phyloP scores from a whole-genome alignment of 37 sponge, comb jelly and placozoan species.

The Spongia lamella region DNA sequence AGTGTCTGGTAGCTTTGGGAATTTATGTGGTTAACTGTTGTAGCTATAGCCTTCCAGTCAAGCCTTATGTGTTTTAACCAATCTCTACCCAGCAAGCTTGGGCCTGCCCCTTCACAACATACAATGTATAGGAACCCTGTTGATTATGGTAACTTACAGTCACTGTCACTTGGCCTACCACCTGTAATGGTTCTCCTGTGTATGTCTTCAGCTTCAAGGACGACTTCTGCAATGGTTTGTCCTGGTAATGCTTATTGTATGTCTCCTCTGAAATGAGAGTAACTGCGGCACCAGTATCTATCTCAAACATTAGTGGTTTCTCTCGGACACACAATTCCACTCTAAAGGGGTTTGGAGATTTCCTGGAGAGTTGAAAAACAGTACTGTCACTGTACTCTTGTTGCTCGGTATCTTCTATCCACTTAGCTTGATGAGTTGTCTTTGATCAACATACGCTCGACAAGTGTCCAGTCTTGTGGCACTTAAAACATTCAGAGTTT shows the following conservation, averaged over 20 bases:
- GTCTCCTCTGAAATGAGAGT: conserved; percentile 18
- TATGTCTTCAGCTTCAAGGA: conserved; percentile 24
- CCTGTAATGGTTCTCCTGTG: conserved; percentile 28
- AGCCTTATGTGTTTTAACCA: conserved; percentile 18
- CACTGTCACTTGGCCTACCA: conserved; percentile 14
- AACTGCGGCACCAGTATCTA: conserved; percentile 47
- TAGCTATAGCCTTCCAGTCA: not conserved
- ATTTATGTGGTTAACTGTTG: not conserved
- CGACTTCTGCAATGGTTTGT: not conserved
- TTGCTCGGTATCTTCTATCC: no score
- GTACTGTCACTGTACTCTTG: no score
- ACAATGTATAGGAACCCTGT: conserved; percentile 5
- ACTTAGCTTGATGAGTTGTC: no score
- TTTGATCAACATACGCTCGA: no score
- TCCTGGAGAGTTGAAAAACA: no score
- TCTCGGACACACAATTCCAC: conserved; percentile 11
- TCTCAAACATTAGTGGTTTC: conserved; percentile 25
- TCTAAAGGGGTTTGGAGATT: no score
- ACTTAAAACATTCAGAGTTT: no score
- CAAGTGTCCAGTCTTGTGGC: no score
- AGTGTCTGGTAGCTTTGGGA: not conserved
- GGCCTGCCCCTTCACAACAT: conserved; percentile 38
- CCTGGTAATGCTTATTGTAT: not conserved
- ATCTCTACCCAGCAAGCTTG: conserved; percentile 41
- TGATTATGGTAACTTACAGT: conserved; percentile 10